Percentiles rank a stretch among this genome's conserved stretches.
Evolutionary conservation across 2,888 invertebrate genomes (phyloP).

Genomic region (Phragmatobia fuliginosa): DNA sequence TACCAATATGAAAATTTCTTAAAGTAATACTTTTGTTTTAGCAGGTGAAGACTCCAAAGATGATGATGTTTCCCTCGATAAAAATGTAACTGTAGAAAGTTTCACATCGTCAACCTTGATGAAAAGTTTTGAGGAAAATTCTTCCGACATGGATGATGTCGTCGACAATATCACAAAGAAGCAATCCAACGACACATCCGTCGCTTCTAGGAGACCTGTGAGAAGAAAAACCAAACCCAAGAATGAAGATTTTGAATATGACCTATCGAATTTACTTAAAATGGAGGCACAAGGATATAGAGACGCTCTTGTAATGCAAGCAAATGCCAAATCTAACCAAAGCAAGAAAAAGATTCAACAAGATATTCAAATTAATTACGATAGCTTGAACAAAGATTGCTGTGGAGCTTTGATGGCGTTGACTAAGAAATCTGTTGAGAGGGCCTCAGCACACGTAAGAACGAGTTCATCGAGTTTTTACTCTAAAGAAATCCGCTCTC

Average conservation of each 20-base stretch:
- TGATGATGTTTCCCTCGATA: slow-evolving; percentile 55
- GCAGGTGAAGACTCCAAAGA: slow-evolving; percentile 62
- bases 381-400: slow-evolving; percentile 72
- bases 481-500: slow-evolving; percentile 58
- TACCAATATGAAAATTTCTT: not conserved
- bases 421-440: slow-evolving; percentile 73
- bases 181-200: slow-evolving; percentile 46
- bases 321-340: slow-evolving; percentile 60
- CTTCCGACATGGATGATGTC: slow-evolving; percentile 79
- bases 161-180: slow-evolving; percentile 69
- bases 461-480: slow-evolving; percentile 53
- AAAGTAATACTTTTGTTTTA: slow-evolving; percentile 59
- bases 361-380: slow-evolving; percentile 62
- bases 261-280: slow-evolving; percentile 87
- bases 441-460: slow-evolving; percentile 72
- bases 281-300: slow-evolving; percentile 82
- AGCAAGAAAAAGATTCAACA: slow-evolving; percentile 68
- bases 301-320: slow-evolving; percentile 64
- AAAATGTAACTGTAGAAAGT: slow-evolving; percentile 58
- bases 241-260: slow-evolving; percentile 91
- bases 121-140: slow-evolving; percentile 79
- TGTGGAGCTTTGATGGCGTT: slow-evolving; percentile 72
- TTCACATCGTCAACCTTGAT: slow-evolving; percentile 64
- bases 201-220: slow-evolving; percentile 85
- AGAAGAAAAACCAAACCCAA: slow-evolving; percentile 89